Evolutionary conservation across 2,113 vertebrate species (phyloP).

Genomic region (Thamnophis sirtalis): DNA sequence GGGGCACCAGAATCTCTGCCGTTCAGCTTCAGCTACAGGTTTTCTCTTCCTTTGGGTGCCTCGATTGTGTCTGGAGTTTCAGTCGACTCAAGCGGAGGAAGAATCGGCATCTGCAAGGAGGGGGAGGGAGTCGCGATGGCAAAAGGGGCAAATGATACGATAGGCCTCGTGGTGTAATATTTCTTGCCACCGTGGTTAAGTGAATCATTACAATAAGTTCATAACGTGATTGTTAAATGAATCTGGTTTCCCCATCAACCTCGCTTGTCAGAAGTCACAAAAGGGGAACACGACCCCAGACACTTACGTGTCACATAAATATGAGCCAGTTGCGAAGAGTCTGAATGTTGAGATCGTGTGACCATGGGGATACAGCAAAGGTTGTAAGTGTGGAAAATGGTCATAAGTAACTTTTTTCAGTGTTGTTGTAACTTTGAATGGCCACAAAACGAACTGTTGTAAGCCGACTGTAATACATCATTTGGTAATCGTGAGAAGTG

Average conservation of each 20-base stretch:
- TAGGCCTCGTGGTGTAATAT: neutral
- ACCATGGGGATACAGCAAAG: neutral
- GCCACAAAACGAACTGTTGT: neutral
- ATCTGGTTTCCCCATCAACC: neutral
- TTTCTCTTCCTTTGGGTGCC: neutral
- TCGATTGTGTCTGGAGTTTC: neutral
- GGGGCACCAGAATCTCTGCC: neutral
- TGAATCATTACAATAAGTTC: neutral
- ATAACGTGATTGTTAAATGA: neutral
- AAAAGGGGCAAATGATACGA: neutral
- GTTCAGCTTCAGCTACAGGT: neutral
- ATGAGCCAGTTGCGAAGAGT: neutral
- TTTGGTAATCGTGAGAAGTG: neutral
- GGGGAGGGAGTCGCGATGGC: neutral
- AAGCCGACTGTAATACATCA: neutral
- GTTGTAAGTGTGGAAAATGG: no score
- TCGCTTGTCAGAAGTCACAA: neutral
- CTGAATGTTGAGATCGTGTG: neutral
- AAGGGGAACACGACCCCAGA: neutral
- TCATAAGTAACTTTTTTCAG: no score
- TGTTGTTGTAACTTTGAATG: neutral
- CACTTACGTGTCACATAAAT: neutral
- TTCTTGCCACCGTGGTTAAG: neutral
- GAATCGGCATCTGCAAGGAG: neutral
- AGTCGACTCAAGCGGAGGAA: neutral